phyloP scores from a whole-genome alignment of 2,113 vertebrate genomes.

The Panurus biarmicus region DNA sequence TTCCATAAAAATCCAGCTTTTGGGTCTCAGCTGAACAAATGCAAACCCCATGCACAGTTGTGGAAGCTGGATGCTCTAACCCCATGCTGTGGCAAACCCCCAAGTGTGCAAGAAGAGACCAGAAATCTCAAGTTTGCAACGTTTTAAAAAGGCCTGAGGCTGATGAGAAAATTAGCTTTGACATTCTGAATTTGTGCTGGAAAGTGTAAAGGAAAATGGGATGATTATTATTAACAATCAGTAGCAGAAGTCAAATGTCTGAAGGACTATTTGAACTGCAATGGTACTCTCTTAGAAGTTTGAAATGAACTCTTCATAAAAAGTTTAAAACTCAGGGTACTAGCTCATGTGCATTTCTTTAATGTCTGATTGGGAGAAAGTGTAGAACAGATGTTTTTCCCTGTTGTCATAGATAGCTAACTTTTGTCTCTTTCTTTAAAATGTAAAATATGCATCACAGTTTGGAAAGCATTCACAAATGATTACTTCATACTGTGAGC shows the following conservation, averaged over 20 bases:
- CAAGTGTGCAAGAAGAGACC: background rate
- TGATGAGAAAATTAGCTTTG: constrained; percentile 58
- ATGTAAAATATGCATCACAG: constrained; percentile 33
- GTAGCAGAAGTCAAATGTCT: constrained; percentile 49
- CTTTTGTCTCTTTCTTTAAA: constrained; percentile 30
- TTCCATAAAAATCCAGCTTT: background rate
- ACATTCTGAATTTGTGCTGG: constrained; percentile 37
- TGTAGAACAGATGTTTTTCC: constrained; percentile 21
- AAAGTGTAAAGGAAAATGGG: constrained; percentile 26
- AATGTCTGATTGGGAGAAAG: constrained; percentile 17
- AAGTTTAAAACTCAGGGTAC: background rate
- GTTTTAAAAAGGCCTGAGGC: constrained; percentile 9
- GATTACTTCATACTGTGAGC: constrained; percentile 23
- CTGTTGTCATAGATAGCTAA: constrained; percentile 3
- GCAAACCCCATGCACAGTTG: background rate
- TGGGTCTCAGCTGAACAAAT: background rate
- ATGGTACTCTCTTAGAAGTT: constrained; percentile 21
- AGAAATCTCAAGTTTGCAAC: background rate
- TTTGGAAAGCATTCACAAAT: constrained; percentile 39
- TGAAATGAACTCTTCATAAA: constrained; percentile 1
- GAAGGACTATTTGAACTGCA: constrained; percentile 17
- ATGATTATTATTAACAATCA: constrained; percentile 51
- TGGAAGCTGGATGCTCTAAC: background rate
- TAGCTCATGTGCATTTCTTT: background rate
- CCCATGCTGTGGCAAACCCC: background rate